Evolutionary conservation across 2,113 vertebrate genomes (phyloP).

Genomic region (Oenanthe oenanthe): DNA sequence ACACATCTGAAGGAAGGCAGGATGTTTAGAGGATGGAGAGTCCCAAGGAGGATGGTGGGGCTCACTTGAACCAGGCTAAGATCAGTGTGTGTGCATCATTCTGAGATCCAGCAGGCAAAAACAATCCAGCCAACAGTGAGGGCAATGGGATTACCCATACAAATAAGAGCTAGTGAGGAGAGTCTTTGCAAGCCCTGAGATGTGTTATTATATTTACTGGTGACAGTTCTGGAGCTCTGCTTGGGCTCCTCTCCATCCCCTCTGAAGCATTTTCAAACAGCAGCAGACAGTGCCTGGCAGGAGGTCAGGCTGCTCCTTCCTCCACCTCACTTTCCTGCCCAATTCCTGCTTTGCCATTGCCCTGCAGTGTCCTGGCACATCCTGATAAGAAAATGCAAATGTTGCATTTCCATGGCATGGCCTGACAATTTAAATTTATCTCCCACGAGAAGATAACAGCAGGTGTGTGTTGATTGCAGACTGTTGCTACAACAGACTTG

Average conservation of each 20-base stretch:
- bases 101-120: neutral
- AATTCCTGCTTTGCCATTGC: neutral
- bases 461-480: neutral
- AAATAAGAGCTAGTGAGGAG: neutral
- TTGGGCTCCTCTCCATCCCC: neutral
- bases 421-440: neutral
- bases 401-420: neutral
- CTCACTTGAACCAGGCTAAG: neutral
- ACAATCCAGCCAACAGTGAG: rapidly evolving
- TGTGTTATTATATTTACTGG: neutral
- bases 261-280: neutral
- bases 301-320: neutral
- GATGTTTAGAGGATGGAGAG: neutral
- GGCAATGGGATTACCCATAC: neutral
- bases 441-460: neutral
- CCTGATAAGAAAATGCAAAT: constrained; percentile 10
- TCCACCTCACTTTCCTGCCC: neutral
- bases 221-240: neutral
- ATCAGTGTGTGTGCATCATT: rapidly evolving
- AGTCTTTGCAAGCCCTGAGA: neutral
- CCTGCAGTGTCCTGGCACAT: neutral
- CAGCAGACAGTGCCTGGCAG: neutral
- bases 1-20: neutral
- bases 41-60: neutral
- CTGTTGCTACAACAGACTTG: neutral